Conservation (phyloP, 2,888 invertebrate species). For the Steinernema scapterisci region DNA sequence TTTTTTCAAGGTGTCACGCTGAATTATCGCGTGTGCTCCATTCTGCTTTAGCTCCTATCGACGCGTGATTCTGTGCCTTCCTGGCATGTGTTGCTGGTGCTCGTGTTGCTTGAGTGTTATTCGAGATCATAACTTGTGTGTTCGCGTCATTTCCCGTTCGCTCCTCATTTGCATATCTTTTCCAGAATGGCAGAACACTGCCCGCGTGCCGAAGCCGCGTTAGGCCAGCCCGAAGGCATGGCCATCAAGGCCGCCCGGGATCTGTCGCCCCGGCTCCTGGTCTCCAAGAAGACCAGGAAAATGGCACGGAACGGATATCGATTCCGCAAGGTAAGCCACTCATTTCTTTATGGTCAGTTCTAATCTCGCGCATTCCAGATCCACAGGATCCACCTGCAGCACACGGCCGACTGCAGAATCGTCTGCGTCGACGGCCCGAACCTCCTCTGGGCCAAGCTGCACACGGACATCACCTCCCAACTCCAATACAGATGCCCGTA, state of each 20-base stretch:
- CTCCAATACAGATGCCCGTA: constrained; percentile 18
- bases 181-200: too few species aligned
- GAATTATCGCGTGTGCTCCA: too few species aligned
- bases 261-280: constrained; percentile 1
- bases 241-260: constrained; percentile 3
- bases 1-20: too few species aligned
- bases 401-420: constrained; percentile 6
- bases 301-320: constrained; percentile 8
- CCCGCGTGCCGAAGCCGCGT: too few species aligned
- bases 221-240: too few species aligned
- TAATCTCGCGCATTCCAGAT: not conserved
- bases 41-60: too few species aligned
- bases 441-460: not conserved
- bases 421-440: not conserved
- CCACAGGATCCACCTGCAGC: not conserved
- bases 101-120: too few species aligned
- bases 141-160: too few species aligned
- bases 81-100: too few species aligned
- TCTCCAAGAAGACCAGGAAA: not conserved
- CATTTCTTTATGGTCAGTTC: not conserved
- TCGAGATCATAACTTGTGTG: too few species aligned
- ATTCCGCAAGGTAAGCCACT: not conserved
- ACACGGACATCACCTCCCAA: not conserved
- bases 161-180: too few species aligned
- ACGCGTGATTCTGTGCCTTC: too few species aligned